Evolutionary conservation across 2,797 vertebrate genomes (phyloP), one percentile per base, ranked within the genome.

Genomic region (Xerus rutilus): DNA sequence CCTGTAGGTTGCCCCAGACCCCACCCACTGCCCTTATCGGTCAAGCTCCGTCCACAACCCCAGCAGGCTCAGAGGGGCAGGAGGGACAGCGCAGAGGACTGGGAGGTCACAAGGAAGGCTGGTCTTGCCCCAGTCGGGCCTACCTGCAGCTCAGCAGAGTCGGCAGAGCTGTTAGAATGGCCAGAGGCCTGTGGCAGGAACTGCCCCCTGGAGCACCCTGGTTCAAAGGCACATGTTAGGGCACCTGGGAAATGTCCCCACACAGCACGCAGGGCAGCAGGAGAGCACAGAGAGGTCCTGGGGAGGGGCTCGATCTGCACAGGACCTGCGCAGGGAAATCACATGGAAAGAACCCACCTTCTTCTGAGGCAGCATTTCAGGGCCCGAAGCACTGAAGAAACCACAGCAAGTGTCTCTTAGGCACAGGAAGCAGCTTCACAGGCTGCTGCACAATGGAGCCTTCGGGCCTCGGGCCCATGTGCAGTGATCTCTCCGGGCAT

Each of bases 381-480:
- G 62, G 89, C 85, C 98, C 94, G 97, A 97, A 72, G 96, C 86
- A 73, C 59, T 74, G 35, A 87, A 97, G 97, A 96, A 97, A 65
- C 52, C 72, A 62, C 97, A 98, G 93, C 89, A 91, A 96, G 77
- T 93, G 69, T 28, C 89, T 39, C 86, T 95, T 54, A 97, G 96
- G 54, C 20, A 98, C 95, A 97, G 76, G 93, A 95, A 95, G 91
- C 77, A 32, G 43, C 86, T 32, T 47, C 96, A 98, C 97, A 97
- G 96, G 82, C 91, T 94, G 95, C 83, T 97, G 94, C 70, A 93
- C 81, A 93, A 82, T 11, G 14, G 49, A 39, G 39, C 39, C 39
- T 39, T 39, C 39, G 39, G 45, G 45, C 45, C 45, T 47, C 5
- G 45, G 1, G 9, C 45, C 45, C 45, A 10, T 10, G 45, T 47